Percentiles rank a stretch among this genome's conserved stretches.
These are phyloP conservation scores for Geophilus truncorum DNA, from an alignment of 2,888 invertebrate species.

Conservation along the genomic window DNA sequence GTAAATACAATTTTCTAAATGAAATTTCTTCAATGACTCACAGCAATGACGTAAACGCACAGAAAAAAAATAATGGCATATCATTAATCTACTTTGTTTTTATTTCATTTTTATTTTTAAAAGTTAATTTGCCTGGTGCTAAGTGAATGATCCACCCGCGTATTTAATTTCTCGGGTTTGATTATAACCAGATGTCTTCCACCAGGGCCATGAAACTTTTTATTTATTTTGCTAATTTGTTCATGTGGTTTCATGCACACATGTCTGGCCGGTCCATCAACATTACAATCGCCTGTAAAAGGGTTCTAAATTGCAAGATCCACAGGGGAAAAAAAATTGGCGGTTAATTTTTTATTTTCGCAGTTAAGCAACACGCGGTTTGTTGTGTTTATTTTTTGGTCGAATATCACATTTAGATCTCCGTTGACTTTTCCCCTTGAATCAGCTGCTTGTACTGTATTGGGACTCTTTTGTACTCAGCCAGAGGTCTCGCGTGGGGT, in stretches of 20 bases:
- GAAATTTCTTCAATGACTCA: not conserved
- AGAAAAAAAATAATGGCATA: not conserved
- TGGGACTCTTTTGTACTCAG: slow-evolving; percentile 1
- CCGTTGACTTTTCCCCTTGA: not conserved
- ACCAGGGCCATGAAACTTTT: not conserved
- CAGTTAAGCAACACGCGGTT: not conserved
- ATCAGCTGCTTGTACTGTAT: slow-evolving; percentile 21
- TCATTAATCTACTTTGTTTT: not conserved
- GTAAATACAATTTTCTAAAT: not conserved
- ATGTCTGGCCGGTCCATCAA: not conserved
- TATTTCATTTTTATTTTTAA: not conserved
- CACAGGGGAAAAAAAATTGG: not conserved
- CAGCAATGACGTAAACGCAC: not conserved
- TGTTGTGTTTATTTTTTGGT: not conserved
- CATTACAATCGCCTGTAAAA: not conserved
- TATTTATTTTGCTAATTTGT: slow-evolving; percentile 22
- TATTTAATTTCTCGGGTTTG: not conserved
- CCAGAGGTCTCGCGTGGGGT: slow-evolving; percentile 7
- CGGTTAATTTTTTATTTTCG: not conserved
- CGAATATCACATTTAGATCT: not conserved
- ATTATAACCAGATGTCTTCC: not conserved
- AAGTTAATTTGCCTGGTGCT: not conserved
- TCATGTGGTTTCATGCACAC: not conserved
- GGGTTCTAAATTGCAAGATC: not conserved
- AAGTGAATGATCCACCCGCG: not conserved